Conservation (phyloP, 2,888 invertebrate genomes). For the Phortica magna region DNA sequence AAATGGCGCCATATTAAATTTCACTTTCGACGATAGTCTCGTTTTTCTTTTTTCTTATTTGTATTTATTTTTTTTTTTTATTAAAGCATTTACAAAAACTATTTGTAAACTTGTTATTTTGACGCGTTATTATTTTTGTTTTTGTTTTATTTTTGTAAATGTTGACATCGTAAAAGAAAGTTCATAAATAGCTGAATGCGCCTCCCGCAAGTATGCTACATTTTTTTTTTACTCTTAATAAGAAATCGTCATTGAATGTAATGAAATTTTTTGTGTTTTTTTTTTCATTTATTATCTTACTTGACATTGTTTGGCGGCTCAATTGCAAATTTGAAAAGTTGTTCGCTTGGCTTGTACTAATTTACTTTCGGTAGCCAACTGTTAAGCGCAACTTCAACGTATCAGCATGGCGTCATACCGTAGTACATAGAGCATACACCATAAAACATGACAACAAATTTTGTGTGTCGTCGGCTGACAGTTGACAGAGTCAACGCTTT, state of each 20-base stretch:
- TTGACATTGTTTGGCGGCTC: not conserved
- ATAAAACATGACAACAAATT: not conserved
- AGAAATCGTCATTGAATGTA: not conserved
- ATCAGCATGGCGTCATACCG: slow-evolving; percentile 39
- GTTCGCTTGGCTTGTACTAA: not conserved
- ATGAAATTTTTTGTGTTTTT: not conserved
- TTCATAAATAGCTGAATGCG: not conserved
- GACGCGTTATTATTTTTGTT: not conserved
- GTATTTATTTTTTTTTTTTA: slow-evolving; percentile 34
- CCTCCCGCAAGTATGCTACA: not conserved
- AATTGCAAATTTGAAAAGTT: slow-evolving; percentile 31
- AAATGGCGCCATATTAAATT: slow-evolving; percentile 62
- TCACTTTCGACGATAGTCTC: slow-evolving; percentile 42
- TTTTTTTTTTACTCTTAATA: not conserved
- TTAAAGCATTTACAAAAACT: slow-evolving; percentile 45
- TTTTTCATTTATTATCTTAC: not conserved
- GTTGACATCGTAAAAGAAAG: no score
- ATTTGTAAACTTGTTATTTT: not conserved
- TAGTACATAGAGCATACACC: slow-evolving; percentile 37
- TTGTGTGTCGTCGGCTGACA: no score
- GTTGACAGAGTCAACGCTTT: no score
- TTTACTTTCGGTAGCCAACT: not conserved
- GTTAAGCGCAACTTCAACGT: slow-evolving; percentile 40
- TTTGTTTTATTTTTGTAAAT: not conserved
- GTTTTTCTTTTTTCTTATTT: slow-evolving; percentile 30